Evolutionary conservation across 1,140 invertebrate genomes (phyloP), one percentile per base, ranked within the genome.

Genomic region (Zaprionus nigranus): DNA sequence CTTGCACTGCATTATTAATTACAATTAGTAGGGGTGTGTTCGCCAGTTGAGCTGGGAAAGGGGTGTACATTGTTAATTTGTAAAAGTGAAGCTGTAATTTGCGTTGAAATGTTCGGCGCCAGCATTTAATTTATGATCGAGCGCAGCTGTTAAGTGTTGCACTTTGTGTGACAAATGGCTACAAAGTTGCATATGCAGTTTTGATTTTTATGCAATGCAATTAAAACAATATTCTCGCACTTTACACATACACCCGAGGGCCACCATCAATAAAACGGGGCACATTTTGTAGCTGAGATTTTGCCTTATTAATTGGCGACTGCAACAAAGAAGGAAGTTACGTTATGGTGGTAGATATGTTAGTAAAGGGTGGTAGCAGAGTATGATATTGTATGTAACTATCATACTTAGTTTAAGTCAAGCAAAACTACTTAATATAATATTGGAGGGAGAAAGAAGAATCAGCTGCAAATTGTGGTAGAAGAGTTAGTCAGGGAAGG

Each of bases 131-230:
- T 87, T 88, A 87, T 84, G 81, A 62, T 53, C 78, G 46, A 51
- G 46, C 22, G 20, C 84, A 87, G 67, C 84, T 87, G 84, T 87
- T 87, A 87, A 87, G 83, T 87, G 85, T 73, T 88, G 69, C 76
- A 90, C 85, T 75, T 90, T 81, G 68, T 84, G 78, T 90, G 84
- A 87, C 85, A 87, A 90, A 87, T 87, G 64, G 78, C 85, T 53
- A 66, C 81, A 84, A 78, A 75, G 78, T 86, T 83, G 78, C 80
- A 80, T 63, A 80, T 76, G 80, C 67, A 68, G 60, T 62, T 64
- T 75, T 82, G 72, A 78, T 88, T 88, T 82, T 75, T 71, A 86
- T 64, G 67, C 51, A 75, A 64, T 54, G 69, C 75, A 88, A 86
- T 86, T 88, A 86, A 86, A 69, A 79, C 69, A 49, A 57, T 63